Evolutionary conservation across 2,888 invertebrate genomes (phyloP), one percentile per base, ranked within the genome.

Genomic region (Ectemnius lituratus): DNA sequence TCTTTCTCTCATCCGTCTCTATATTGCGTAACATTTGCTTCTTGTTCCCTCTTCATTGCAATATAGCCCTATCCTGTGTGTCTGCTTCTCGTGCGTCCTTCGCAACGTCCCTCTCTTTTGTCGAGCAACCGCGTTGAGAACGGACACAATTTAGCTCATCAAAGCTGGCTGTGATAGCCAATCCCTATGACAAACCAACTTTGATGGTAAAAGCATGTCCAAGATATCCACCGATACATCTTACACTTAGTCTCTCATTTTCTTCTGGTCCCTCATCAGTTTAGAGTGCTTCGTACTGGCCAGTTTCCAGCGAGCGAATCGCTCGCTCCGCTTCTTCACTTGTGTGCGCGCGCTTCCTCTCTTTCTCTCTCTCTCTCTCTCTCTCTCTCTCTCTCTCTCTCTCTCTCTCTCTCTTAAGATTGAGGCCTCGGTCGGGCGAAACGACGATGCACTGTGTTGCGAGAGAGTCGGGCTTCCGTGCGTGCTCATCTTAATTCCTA

Each of bases 91-190:
- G 52, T 62, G 18, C 46, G 27, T 62, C 58, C 70, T 66, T 61
- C 49, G 45, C 65, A 57, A 63, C 60, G 73, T 66, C 65, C 73
- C 65, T 61, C 56, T 71, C 62, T 56, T 66, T 65, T 73, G 67
- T 62, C 67, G 73, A 73, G 37, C 59, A 62, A 72, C 58, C 60
- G 58, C 72, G 86, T 61, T 83, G 88, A 85, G 67, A 79, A 78
- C 80, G 84, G 91, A 92, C 93, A 93, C 92, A 92, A 93, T 94
- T 93, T 91, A 96, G 96, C 96, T 96, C 96, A 96, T 96, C 96
- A 96, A 96, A 96, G 96, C 96, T 96, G 96, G 96, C 96, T 96
- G 96, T 96, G 96, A 96, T 96, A 96, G 96, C 90, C 92, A 85
- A 90, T 91, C 94, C 92, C 95, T 96, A 96, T 94, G 92, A 96